These are phyloP conservation scores for Centrocercus urophasianus DNA, from an alignment of 2,113 vertebrate species.

Conservation along the genomic window DNA sequence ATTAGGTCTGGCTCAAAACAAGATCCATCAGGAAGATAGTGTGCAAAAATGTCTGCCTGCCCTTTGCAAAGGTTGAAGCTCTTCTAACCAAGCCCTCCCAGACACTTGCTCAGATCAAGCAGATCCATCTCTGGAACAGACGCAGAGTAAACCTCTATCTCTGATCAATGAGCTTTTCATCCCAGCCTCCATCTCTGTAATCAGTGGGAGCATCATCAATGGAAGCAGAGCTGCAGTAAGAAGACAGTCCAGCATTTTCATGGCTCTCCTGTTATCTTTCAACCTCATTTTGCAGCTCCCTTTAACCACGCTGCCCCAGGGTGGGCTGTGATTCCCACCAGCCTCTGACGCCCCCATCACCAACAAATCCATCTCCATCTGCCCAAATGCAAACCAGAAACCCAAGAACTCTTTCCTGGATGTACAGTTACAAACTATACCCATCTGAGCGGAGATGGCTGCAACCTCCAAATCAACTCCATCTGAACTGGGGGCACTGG, in stretches of 20 bases:
- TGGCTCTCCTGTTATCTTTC: neutral
- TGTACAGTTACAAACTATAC: neutral
- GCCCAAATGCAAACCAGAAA: neutral
- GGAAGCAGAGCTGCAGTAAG: neutral
- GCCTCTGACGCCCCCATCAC: neutral
- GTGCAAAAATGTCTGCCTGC: neutral
- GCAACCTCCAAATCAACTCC: neutral
- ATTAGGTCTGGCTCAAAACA: neutral
- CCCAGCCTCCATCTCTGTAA: neutral
- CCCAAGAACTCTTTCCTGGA: neutral
- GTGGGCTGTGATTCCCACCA: neutral
- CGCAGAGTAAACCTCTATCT: neutral
- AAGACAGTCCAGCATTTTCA: neutral
- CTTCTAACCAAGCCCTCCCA: neutral
- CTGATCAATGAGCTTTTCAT: neutral
- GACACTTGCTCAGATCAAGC: neutral
- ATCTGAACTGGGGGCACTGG: accelerated
- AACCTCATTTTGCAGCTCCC: neutral
- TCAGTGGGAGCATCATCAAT: neutral
- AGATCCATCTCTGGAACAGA: neutral
- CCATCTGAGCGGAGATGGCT: neutral
- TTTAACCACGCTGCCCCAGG: accelerated
- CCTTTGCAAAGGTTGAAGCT: neutral
- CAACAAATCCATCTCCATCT: neutral
- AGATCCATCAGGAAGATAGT: neutral